phyloP scores from a whole-genome alignment of 2,113 vertebrate species.

The Calidris pugnax region DNA sequence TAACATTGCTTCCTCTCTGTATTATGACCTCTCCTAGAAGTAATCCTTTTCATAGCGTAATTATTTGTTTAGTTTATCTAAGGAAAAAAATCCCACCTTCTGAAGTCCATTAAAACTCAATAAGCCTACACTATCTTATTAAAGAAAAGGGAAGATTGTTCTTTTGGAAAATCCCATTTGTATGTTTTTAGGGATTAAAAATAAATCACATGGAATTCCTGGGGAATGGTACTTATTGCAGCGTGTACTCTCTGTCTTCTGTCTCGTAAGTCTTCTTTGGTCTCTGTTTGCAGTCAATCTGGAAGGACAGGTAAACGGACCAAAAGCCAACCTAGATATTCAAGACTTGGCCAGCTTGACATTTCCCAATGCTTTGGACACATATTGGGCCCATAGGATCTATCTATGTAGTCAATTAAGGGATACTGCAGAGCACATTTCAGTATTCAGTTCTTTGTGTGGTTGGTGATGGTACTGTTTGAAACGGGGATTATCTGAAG shows the following conservation, averaged over 20 bases:
- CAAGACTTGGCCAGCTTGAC: background rate
- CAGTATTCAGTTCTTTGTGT: background rate
- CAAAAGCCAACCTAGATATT: background rate
- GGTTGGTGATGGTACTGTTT: background rate
- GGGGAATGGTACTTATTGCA: background rate
- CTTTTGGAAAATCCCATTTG: background rate
- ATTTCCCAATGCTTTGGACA: background rate
- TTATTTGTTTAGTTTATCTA: background rate
- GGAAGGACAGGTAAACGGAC: background rate
- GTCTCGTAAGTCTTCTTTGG: background rate
- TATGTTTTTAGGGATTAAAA: background rate
- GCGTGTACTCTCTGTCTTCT: background rate
- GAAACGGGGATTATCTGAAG: background rate
- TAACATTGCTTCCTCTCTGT: background rate
- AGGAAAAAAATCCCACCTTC: background rate
- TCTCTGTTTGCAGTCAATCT: background rate
- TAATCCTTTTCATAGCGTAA: background rate
- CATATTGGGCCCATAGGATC: background rate
- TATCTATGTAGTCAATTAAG: background rate
- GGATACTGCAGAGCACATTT: background rate
- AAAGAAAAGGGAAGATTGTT: background rate
- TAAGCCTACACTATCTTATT: background rate
- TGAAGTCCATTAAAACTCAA: background rate
- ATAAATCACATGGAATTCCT: background rate
- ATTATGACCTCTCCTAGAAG: background rate